Percentiles rank a stretch among this genome's conserved stretches.
Evolutionary conservation across 2,797 vertebrate genomes (phyloP).

Genomic region (Craterocephalus amniculus): DNA sequence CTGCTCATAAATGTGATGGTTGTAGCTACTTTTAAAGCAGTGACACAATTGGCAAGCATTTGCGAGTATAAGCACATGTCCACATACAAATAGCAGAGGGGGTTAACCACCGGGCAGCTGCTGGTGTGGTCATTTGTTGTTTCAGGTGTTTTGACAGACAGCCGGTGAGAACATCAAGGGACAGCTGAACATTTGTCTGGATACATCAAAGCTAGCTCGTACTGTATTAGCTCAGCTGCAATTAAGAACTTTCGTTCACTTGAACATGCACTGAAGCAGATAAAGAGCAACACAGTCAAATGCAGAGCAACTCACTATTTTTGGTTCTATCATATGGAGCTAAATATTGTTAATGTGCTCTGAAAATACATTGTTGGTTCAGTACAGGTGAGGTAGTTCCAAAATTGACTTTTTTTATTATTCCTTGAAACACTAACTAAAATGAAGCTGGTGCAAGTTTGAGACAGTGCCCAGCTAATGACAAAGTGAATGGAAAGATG

Average conservation of each 20-base stretch:
- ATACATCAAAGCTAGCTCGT: conserved; percentile 47
- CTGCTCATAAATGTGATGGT: conserved; percentile 22
- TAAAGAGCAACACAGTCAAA: conserved; percentile 2
- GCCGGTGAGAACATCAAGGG: conserved; percentile 41
- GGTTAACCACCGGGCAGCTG: conserved; percentile 49
- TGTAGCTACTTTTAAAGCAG: conserved; percentile 33
- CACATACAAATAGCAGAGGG: conserved; percentile 15
- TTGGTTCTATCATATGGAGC: conserved; percentile 9
- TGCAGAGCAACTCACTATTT: neutral
- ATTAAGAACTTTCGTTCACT: conserved; percentile 6
- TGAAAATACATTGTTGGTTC: neutral
- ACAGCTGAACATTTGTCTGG: conserved; percentile 56
- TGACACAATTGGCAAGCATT: conserved; percentile 51
- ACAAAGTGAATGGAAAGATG: neutral
- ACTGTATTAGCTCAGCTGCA: conserved; percentile 59
- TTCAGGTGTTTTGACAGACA: conserved; percentile 67
- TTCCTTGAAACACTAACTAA: neutral
- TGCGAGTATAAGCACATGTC: conserved; percentile 15
- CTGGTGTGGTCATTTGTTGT: conserved; percentile 64
- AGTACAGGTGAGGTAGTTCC: neutral
- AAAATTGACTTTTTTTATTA: neutral
- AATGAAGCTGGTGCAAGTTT: too few relatives aligned
- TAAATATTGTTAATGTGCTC: neutral
- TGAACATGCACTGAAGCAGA: neutral
- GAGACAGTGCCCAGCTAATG: too few relatives aligned